phyloP scores from a whole-genome alignment of 1,140 invertebrate genomes.

The Oppia nitens region DNA sequence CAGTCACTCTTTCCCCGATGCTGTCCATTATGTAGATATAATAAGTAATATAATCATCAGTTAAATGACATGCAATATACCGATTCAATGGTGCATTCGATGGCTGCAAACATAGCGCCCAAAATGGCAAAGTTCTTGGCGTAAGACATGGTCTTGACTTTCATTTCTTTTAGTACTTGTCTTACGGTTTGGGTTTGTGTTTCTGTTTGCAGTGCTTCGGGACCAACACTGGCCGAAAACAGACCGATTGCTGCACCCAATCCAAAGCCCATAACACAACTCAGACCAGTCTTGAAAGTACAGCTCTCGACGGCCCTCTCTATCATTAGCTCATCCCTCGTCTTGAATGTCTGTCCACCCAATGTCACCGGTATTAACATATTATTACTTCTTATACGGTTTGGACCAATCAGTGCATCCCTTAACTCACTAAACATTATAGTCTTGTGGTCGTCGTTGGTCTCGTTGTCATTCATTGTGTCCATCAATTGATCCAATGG shows the following conservation, averaged over 20 bases:
- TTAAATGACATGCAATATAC: slow-evolving; percentile 34
- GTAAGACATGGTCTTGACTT: slow-evolving; percentile 67
- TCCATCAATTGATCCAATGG: too few relatives aligned
- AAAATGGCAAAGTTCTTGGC: slow-evolving; percentile 95
- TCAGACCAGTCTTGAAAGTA: slow-evolving; percentile 69
- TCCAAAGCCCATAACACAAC: slow-evolving; percentile 77
- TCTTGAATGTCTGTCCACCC: slow-evolving; percentile 57
- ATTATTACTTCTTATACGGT: slow-evolving; percentile 18
- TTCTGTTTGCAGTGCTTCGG: slow-evolving; percentile 48
- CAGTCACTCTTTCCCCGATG: slow-evolving; percentile 82
- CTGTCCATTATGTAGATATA: slow-evolving; percentile 29
- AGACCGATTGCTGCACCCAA: slow-evolving; percentile 81
- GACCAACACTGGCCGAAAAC: slow-evolving; percentile 88
- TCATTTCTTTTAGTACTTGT: slow-evolving; percentile 80
- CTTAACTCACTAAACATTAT: slow-evolving; percentile 14
- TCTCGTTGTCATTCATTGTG: neutral
- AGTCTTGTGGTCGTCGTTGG: neutral
- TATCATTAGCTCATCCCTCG: slow-evolving; percentile 70
- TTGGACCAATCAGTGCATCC: slow-evolving; percentile 17
- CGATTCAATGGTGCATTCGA: slow-evolving; percentile 81
- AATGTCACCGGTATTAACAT: slow-evolving; percentile 59
- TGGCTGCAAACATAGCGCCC: slow-evolving; percentile 74
- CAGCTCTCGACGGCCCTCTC: slow-evolving; percentile 77
- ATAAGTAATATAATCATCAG: neutral
- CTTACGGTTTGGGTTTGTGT: slow-evolving; percentile 59